These are phyloP conservation scores for Pterobdella sp. DNA, from an alignment of 2,888 invertebrate species.

Conservation along the genomic window DNA sequence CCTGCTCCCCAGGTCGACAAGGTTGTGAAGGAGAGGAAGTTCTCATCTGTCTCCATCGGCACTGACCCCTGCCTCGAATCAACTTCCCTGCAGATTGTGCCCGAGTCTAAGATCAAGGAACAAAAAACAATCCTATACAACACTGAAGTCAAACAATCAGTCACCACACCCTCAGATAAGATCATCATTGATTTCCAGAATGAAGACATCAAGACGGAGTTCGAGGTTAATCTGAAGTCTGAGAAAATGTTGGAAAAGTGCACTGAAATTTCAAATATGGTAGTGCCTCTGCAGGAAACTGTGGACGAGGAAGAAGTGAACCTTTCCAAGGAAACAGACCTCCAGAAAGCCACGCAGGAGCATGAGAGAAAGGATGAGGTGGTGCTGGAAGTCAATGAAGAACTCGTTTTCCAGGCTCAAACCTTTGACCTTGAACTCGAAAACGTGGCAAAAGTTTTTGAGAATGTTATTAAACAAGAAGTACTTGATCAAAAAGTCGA, in stretches of 20 bases:
- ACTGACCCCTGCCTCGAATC: not conserved
- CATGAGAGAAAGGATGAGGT: not conserved
- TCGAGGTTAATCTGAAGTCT: not conserved
- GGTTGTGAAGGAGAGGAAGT: not conserved
- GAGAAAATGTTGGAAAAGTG: not conserved
- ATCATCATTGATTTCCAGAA: not conserved
- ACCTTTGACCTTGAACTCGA: not conserved
- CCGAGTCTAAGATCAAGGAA: not conserved
- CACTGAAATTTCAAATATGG: not conserved
- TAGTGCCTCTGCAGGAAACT: not conserved
- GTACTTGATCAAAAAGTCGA: not conserved
- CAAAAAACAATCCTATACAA: not conserved
- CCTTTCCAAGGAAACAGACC: not conserved
- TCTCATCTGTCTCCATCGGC: no score
- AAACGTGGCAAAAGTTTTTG: not conserved
- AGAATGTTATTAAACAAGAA: not conserved
- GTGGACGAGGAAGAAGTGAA: not conserved
- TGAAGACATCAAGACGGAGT: not conserved
- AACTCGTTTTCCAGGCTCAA: not conserved
- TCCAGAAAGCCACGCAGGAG: not conserved
- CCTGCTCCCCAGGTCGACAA: not conserved
- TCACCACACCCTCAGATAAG: not conserved
- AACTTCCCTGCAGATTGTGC: not conserved
- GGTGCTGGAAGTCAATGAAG: not conserved
- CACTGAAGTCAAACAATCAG: conserved; percentile 1